phyloP scores from a whole-genome alignment of 2,797 vertebrate species.

The Poliocrania exsul region DNA sequence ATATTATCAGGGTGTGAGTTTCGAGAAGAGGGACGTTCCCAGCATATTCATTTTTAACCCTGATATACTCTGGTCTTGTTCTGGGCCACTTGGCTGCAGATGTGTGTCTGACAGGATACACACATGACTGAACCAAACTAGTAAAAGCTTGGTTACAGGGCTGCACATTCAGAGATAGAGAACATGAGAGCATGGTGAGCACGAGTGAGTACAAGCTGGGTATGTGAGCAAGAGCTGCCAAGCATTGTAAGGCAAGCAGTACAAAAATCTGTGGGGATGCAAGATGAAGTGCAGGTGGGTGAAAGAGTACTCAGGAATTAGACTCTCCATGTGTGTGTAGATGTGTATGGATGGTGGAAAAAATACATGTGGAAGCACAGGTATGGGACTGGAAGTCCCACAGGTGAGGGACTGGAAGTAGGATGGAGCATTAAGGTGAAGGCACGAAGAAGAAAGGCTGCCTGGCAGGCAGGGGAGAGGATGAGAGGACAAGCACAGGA shows the following conservation, averaged over 20 bases:
- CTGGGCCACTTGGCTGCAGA: neutral
- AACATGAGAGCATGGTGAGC: neutral
- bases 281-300: neutral
- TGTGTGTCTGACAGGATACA: neutral
- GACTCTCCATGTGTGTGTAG: accelerated
- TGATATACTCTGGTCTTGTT: neutral
- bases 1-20: neutral
- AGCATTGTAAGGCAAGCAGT: accelerated
- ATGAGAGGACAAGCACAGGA: neutral
- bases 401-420: neutral
- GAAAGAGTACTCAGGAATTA: neutral
- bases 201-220: accelerated
- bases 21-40: neutral
- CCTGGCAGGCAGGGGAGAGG: neutral
- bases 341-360: neutral
- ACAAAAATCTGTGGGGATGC: neutral
- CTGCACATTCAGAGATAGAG: neutral
- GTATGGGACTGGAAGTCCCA: neutral
- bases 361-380: accelerated
- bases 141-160: neutral
- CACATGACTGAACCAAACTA: neutral
- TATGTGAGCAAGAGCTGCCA: neutral
- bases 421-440: accelerated
- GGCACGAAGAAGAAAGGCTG: neutral
- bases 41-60: neutral